These are phyloP conservation scores for Hypsopygia costalis DNA, from an alignment of 2,888 invertebrate species.

Conservation along the genomic window DNA sequence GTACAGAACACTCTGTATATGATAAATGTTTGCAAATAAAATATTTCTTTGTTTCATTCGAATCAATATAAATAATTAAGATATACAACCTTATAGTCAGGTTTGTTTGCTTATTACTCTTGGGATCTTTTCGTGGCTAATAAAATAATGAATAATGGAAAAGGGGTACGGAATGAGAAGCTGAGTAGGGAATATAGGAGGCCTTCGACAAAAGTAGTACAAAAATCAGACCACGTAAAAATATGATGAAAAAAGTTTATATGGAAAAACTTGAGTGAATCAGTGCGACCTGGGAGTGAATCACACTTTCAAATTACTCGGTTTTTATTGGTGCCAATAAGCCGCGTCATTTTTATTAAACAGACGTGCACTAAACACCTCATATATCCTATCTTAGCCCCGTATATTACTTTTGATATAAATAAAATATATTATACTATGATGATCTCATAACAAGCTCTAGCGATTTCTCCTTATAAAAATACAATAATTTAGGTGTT, in stretches of 20 bases:
- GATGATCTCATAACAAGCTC: no score
- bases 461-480: no score
- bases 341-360: background rate
- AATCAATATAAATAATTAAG: no score
- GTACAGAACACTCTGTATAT: no score
- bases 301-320: conserved; percentile 3
- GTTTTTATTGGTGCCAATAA: conserved; percentile 4
- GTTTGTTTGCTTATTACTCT: conserved; percentile 4
- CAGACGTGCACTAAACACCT: no score
- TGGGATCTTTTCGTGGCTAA: background rate
- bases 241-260: conserved; percentile 11
- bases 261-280: conserved; percentile 2
- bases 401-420: no score
- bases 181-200: conserved; percentile 1
- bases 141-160: conserved; percentile 2
- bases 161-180: conserved; percentile 1
- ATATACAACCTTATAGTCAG: no score
- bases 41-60: no score
- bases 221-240: conserved; percentile 7
- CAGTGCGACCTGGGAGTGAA: background rate
- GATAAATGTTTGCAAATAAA: no score
- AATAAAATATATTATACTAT: no score
- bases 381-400: no score
- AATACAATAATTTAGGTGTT: no score
- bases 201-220: background rate